Evolutionary conservation across 2,888 invertebrate species (phyloP).

Genomic region (Sminthurides aquaticus): DNA sequence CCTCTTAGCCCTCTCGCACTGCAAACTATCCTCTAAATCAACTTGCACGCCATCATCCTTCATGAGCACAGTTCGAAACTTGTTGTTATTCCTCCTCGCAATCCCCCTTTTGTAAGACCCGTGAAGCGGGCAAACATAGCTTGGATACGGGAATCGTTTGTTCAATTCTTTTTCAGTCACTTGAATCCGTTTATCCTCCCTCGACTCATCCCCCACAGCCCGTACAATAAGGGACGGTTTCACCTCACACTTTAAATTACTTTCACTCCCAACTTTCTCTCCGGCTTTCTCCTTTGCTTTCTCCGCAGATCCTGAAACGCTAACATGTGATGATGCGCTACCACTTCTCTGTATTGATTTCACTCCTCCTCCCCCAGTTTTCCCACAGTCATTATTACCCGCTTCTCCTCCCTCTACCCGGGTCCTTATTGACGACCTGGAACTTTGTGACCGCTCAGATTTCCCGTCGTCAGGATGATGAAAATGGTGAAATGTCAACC

Average conservation of each 20-base stretch:
- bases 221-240: background rate
- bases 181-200: background rate
- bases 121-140: conserved; percentile 13
- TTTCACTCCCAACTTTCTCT: background rate
- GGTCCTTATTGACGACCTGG: no score
- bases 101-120: conserved; percentile 11
- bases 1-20: background rate
- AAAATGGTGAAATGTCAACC: no score
- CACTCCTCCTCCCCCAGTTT: no score
- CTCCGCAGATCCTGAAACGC: background rate
- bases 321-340: no score
- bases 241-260: background rate
- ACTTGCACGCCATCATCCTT: conserved; percentile 9
- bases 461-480: no score
- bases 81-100: conserved; percentile 3
- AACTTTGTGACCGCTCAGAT: no score
- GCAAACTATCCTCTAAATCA: background rate
- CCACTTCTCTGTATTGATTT: no score
- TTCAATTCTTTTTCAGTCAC: conserved; percentile 1
- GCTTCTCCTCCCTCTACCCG: no score
- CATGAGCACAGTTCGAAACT: conserved; percentile 12
- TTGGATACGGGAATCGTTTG: background rate
- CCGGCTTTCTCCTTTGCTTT: background rate
- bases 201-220: background rate
- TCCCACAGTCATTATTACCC: no score